Conservation (phyloP, 2,113 vertebrate genomes). For the Sardina pilchardus region DNA sequence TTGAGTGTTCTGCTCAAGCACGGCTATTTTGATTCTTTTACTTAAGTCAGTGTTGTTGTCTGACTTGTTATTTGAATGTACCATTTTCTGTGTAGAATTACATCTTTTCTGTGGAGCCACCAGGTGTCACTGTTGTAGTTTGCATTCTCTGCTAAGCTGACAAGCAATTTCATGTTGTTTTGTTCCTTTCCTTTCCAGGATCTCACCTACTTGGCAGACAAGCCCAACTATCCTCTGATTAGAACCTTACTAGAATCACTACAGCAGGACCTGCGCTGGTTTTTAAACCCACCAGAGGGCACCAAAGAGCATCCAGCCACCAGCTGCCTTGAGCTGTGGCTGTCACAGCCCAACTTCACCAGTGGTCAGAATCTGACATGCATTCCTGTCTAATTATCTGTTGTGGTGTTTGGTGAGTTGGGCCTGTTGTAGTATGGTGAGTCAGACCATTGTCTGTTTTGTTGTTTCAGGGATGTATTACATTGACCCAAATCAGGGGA, state of each 20-base stretch:
- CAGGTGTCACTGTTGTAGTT: neutral
- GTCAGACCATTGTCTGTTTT: neutral
- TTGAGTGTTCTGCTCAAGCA: too few species aligned
- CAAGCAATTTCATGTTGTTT: neutral
- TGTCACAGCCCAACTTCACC: conserved; percentile 66
- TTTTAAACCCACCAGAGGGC: conserved; percentile 75
- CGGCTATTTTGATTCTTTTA: too few species aligned
- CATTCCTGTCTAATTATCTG: neutral
- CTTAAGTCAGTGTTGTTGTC: neutral
- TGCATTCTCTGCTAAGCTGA: neutral
- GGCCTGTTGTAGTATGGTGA: neutral
- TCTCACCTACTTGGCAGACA: conserved; percentile 65
- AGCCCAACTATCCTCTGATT: conserved; percentile 59
- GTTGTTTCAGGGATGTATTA: conserved; percentile 75
- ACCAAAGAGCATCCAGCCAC: conserved; percentile 72
- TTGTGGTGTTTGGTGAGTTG: neutral
- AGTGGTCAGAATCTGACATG: conserved; percentile 61
- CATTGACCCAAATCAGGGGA: conserved; percentile 85
- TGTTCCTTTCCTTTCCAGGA: conserved; percentile 51
- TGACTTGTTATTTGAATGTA: neutral
- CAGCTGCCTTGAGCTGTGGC: conserved; percentile 80
- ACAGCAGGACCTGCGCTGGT: conserved; percentile 68
- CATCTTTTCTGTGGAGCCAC: neutral
- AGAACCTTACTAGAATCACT: conserved; percentile 67
- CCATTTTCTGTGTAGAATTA: neutral